Base-by-base conservation (phyloP, 2,888 invertebrate species). In the Tetheella fluctuosa region DNA sequence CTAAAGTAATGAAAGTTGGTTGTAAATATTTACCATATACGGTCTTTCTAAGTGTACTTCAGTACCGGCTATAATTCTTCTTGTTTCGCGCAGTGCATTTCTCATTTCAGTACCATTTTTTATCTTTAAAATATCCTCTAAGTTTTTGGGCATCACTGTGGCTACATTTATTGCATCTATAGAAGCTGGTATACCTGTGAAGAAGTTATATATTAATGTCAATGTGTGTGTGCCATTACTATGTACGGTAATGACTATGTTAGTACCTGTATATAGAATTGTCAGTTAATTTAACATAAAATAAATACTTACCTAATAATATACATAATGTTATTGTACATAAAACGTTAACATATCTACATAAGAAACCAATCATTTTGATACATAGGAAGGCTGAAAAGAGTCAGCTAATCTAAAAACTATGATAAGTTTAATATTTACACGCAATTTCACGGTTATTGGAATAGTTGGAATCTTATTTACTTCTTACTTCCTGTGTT, bases 11-110 rank as follows among this genome's bases (percentile, higher is more conserved):
- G n/a, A n/a, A n/a, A n/a, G n/a, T n/a, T n/a, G n/a, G n/a, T n/a
- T n/a, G n/a, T n/a, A 13, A 8, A 2, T 23, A 52, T 66, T 71
- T 79, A 89, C 90, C 90, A 90, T 90, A 55, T 89, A 90, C 57
- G 88, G 90, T 55, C 85, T 84, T 15, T 59, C 71, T 2, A 71
- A 64, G 2, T 59, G 63, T 0, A 76, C 79, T 62, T 85, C 84
- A 7, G 60, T 58, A 0, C 89, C 89, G 28, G 66, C 62, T 0
- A 90, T 62, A 25, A 90, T 89, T 64, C 90, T 81, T 62, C 90
- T 81, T 1, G 84, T 76, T 15, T 76, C 77, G 42, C 86, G 86
- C 1, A 89, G 62, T 6, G 79, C 48, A 1, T 65, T 20, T 17
- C 61, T 69, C 2, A 87, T 61, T 39, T 84, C 69, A n/a, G 69